Evolutionary conservation across 2,888 invertebrate genomes (phyloP), one percentile per base, ranked within the genome.

Genomic region (Erebia palarica): DNA sequence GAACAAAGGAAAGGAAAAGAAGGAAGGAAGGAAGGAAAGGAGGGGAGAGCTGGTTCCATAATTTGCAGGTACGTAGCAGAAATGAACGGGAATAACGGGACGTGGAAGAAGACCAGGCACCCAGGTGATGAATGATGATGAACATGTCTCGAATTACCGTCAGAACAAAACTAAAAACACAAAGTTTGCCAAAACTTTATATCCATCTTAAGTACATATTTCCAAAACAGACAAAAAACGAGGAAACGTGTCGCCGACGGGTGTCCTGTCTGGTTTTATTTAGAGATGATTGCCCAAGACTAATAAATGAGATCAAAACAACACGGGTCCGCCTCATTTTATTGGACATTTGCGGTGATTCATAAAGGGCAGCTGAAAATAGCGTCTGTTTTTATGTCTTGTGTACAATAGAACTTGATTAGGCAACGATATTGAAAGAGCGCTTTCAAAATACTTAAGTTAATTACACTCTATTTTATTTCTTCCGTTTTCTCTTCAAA

Each of bases 271-370:
- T 76, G 75, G 73, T 74, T 78, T 78, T 78, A 79, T 79, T 79
- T 78, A 77, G 73, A 75, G 78, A 79, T 75, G 73, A 74, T 75
- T 72, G 72, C 73, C 72, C 76, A 78, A 77, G 77, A 76, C 69
- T 70, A 76, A 78, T 76, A 75, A 78, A 76, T 65, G 74, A 78
- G 75, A 77, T 77, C 78, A 77, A 74, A 76, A 77, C 76, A 76
- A 73, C 73, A 36, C 49, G 67, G 65, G 53, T 65, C 60, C 61
- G 36, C 68, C 68, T 65, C 60, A 71, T 73, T 74, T 73, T 73
- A 75, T 72, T 70, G 68, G 68, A 55, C 71, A 60, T 68, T 49
- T 21, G 67, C 66, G 66, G 71, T 77, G 76, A 77, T 75, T 75
- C 75, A 77, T 75, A 74, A 73, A 74, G 71, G 69, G 64, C 67